Percentiles rank a stretch among this genome's conserved stretches.
These are phyloP conservation scores for Grantiella picta DNA, from an alignment of 2,113 vertebrate species.

Conservation along the genomic window DNA sequence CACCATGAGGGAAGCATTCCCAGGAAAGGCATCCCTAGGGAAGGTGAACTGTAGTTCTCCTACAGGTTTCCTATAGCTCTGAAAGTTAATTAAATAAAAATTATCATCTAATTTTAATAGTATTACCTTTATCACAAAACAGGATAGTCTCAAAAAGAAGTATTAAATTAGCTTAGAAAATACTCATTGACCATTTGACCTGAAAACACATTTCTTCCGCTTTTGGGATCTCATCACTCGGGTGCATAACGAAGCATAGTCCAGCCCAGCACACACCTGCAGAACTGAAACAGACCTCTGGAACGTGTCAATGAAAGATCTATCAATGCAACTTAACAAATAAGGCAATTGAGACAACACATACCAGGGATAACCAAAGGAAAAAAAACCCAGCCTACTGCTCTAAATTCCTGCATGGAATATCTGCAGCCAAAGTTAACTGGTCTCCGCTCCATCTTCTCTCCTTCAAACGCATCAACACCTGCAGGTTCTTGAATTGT, in stretches of 20 bases:
- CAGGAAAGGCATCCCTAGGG: neutral
- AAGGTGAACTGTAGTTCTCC: neutral
- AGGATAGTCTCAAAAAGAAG: neutral
- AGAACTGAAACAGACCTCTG: neutral
- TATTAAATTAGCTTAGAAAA: neutral
- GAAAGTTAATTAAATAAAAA: neutral
- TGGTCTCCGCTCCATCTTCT: neutral
- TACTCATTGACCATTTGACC: neutral
- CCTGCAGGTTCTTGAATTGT: neutral
- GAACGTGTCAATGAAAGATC: neutral
- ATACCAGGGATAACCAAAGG: neutral
- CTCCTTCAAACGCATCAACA: neutral
- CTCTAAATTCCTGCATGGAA: neutral
- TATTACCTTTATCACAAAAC: neutral
- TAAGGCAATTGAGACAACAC: neutral
- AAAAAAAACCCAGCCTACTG: neutral
- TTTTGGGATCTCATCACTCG: neutral
- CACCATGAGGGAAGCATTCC: neutral
- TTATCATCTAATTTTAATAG: neutral
- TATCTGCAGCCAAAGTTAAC: neutral
- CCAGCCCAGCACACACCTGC: neutral
- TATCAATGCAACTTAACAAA: neutral
- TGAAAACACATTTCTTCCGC: neutral
- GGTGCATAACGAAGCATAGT: neutral
- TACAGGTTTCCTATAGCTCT: neutral